Base-by-base conservation (phyloP, 2,888 invertebrate species). In the Eustalomyia histrio region DNA sequence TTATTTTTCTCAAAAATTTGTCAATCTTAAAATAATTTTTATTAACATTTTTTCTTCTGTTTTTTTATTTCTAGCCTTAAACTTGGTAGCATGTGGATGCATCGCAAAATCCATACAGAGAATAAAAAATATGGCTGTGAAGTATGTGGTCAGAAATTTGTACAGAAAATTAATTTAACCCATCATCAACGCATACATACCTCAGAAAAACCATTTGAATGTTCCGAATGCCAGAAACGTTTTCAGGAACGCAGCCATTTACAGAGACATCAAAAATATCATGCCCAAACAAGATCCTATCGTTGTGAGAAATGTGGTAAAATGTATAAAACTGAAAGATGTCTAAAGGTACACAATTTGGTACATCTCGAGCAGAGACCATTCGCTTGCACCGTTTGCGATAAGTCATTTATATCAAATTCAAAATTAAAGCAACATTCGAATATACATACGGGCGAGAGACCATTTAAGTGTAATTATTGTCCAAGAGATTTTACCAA, bases 401-500 rank as follows among this genome's bases (percentile, higher is more conserved):
- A 90, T 73, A 93, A 93, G 86, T 92, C 92, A n/a, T 93, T 93
- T 83, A 90, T 93, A 18, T 92, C 92, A 83, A 92, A 92, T 83
- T 92, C 92, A 3, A 93, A 93, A 85, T 87, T 93, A 24, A 92
- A 92, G 87, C 92, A 93, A 87, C 93, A 93, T 85, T 91, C 91
- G 75, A 93, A 93, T 84, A 92, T 92, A 71, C 93, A 93, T 83
- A 92, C 92, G 0, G 92, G 89, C 4, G 92, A 92, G 85, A 88
- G 92, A 7, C 93, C 93, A 0, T 92, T 92, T 83, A 92, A 92
- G 80, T 93, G 93, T 85, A 92, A 92, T 83, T 92, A 92, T 85
- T 93, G 93, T 84, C 92, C 92, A 55, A 91, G 92, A 0, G 92
- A 92, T 74, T 93, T 93, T 84, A 93, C 93, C 12, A 92, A 93